Conservation (phyloP, 2,888 invertebrate species). For the Chirona hameri region DNA sequence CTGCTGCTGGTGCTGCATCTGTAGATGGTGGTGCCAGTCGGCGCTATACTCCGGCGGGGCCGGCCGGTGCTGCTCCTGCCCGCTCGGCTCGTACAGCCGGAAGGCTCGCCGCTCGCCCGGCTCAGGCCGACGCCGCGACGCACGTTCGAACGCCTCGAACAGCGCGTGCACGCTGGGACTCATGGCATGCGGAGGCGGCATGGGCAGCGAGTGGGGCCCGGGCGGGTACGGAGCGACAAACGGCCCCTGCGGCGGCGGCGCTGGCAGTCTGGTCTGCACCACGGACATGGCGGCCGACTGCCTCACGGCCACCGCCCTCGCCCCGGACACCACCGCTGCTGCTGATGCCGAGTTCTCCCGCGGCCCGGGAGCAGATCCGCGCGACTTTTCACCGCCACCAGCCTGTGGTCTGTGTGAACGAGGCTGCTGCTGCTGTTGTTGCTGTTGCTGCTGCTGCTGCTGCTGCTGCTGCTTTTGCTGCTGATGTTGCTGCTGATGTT, state of each 20-base stretch:
- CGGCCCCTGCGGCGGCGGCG: background rate
- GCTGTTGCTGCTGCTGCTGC: background rate
- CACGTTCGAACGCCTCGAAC: conserved; percentile 1
- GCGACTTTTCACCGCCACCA: too few relatives aligned
- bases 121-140: background rate
- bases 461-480: background rate
- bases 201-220: background rate
- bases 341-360: too few relatives aligned
- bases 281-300: background rate
- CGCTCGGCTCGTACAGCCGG: background rate
- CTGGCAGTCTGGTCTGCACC: background rate
- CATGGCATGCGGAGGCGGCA: background rate
- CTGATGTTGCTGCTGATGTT: background rate
- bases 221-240: background rate
- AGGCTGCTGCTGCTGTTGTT: background rate
- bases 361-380: too few relatives aligned
- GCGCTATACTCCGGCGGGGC: background rate
- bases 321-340: too few relatives aligned
- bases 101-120: background rate
- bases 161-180: conserved; percentile 3
- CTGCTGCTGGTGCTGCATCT: background rate
- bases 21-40: background rate
- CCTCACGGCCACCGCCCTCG: too few relatives aligned
- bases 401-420: background rate
- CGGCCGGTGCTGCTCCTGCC: background rate